Evolutionary conservation across 2,797 vertebrate genomes (phyloP).

Genomic region (Hipposideros larvatus): DNA sequence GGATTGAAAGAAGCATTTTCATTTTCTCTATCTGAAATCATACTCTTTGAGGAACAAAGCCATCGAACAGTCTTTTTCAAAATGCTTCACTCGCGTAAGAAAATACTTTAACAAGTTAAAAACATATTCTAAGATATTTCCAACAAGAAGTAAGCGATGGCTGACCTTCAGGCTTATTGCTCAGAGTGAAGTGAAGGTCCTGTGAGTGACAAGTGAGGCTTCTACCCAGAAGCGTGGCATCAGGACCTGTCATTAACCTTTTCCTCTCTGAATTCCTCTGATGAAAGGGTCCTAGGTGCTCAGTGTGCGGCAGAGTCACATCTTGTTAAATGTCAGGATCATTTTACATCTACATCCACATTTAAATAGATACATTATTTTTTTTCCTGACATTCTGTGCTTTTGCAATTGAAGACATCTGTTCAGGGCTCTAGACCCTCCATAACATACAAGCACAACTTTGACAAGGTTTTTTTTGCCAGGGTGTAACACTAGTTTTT

Average conservation of each 20-base stretch:
- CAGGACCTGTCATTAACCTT: slow-evolving; percentile 27
- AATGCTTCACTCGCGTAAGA: slow-evolving; percentile 40
- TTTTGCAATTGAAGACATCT: slow-evolving; percentile 44
- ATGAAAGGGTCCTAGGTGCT: neutral
- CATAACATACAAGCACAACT: neutral
- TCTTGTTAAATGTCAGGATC: slow-evolving; percentile 63
- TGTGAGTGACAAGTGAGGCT: neutral
- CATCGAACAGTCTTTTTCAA: slow-evolving; percentile 8
- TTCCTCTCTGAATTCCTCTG: slow-evolving; percentile 43
- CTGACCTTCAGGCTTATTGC: neutral
- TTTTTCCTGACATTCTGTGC: neutral
- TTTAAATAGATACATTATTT: slow-evolving; percentile 34
- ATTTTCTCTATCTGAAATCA: slow-evolving; percentile 33
- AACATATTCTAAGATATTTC: slow-evolving; percentile 28
- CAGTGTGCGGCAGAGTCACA: neutral
- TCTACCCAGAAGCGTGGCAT: neutral
- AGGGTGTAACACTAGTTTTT: neutral
- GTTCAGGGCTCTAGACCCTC: neutral
- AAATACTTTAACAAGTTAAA: slow-evolving; percentile 49
- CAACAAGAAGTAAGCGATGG: slow-evolving; percentile 16
- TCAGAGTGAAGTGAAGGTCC: neutral
- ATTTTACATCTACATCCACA: slow-evolving; percentile 33
- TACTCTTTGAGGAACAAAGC: slow-evolving; percentile 39
- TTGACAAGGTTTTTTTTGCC: neutral
- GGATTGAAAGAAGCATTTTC: slow-evolving; percentile 59